phyloP scores from a whole-genome alignment of 2,888 invertebrate species.

The Pediacus dermestoides region DNA sequence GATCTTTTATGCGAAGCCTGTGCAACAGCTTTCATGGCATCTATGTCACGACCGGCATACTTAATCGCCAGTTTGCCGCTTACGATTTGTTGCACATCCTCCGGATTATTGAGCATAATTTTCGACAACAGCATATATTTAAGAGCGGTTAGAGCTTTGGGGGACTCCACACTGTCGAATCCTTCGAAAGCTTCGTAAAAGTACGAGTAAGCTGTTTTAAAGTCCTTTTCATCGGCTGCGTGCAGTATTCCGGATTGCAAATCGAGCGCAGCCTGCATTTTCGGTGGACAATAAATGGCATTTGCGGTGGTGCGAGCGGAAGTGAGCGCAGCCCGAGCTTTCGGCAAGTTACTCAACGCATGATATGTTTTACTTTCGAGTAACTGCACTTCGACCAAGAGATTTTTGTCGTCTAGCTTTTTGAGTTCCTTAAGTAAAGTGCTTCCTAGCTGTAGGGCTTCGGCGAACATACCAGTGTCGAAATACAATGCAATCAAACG shows the following conservation, averaged over 20 bases:
- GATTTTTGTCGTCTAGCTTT: constrained; percentile 98
- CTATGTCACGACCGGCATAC: constrained; percentile 91
- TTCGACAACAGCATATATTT: constrained; percentile 99
- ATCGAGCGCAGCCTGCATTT: constrained; percentile 96
- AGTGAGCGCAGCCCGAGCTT: constrained; percentile 93
- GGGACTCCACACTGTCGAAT: constrained; percentile 90
- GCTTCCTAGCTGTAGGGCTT: constrained; percentile 80
- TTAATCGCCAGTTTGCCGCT: constrained; percentile 96
- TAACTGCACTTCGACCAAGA: constrained; percentile 96
- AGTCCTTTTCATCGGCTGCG: constrained; percentile 99
- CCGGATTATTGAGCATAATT: constrained; percentile 96
- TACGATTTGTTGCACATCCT: constrained; percentile 92
- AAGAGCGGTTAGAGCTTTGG: constrained; percentile 88
- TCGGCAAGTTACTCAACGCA: constrained; percentile 93
- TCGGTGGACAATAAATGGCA: constrained; percentile 98
- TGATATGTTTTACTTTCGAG: constrained; percentile 99
- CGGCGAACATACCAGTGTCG: constrained; percentile 85
- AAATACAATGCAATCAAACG: constrained; percentile 92
- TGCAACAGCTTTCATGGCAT: constrained; percentile 97
- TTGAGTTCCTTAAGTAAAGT: constrained; percentile 91
- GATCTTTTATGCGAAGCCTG: constrained; percentile 95
- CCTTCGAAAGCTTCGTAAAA: constrained; percentile 99
- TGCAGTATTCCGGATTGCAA: constrained; percentile 97
- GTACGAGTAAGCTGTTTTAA: constrained; percentile 99
- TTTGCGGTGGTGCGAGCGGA: constrained; percentile 99